Base-by-base conservation (phyloP, 37 sponge, comb jelly and placozoan species). In the Diacarnus erythraeanus region DNA sequence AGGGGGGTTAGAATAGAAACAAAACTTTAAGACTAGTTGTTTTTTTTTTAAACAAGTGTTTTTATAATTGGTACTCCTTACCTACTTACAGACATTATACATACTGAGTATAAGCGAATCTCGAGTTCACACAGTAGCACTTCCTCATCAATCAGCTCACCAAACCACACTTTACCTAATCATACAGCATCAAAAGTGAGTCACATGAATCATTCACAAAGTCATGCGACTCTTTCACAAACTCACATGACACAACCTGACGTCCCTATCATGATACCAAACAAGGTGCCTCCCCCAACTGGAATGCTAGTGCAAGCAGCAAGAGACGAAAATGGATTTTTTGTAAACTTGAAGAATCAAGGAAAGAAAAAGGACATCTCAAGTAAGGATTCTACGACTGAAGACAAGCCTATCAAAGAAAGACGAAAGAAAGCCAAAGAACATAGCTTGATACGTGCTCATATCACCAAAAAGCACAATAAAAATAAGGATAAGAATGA, bases 231-330 rank as follows among this genome's bases (percentile, higher is more conserved):
- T n/a, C 20, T n/a, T n/a, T n/a, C n/a, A n/a, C n/a, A n/a, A n/a
- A n/a, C n/a, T n/a, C n/a, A n/a, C 20, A 15, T 27, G 30, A 5
- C 30, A 12, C 5, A 63, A 23, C 4, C 17, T 63, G 64, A 4
- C 70, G 12, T 12, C 12, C 51, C 38, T 3, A 60, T 65, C 2
- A 30, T 30, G 1, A 77, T 63, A 9, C 61, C 77, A 64, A 78
- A 44, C 64, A 31, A 21, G 12, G 79, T 67, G 1, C 79, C 79
- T 21, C 79, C 66, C 3, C 79, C 79, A 30, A 47, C 20, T 26
- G 56, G 66, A 40, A 29, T 47, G 2, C 51, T 67, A 29, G 15
- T 42, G 35, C 21, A 23, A 2, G 69, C 79, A 2, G 31, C 65
- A 27, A 38, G 77, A 60, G 54, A 59, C 61, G 38, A 76, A 21